Base-by-base conservation (phyloP, 2,113 vertebrate species). In the Crotalus viridis region DNA sequence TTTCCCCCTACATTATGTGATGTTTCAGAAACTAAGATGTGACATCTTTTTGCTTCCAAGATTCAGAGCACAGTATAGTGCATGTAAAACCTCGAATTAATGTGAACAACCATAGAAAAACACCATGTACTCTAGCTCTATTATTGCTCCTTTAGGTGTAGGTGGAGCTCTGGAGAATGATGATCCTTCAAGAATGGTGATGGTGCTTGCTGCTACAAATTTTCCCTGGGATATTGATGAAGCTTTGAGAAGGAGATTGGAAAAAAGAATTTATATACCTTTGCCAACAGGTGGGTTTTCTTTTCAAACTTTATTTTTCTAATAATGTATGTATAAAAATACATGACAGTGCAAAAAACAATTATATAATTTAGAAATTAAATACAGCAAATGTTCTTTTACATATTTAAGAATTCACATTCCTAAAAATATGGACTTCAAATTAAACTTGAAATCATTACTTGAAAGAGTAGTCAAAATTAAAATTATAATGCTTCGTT, bases 181-280 rank as follows among this genome's bases (percentile, higher is more conserved):
- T 59, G 98, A 98, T 91, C 98, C 98, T 93, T 98, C 97, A 90
- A 98, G 97, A 95, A 98, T 98, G 98, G 98, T 98, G 86, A 98
- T 98, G 98, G 98, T 98, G 24, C 94, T 98, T 95, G 98, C 98
- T 69, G 98, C 98, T 85, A 98, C 98, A 85, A 98, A 98, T 96
- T 98, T 98, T 95, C 98, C 98, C 0, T 98, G 98, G 98, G 98
- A 98, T 95, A 98, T 98, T 0, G 98, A 98, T 17, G 98, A 98
- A 96, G 98, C 98, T 94, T 96, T 98, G 92, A 93, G 98, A 55
- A 97, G 98, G 89, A 97, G 98, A 92, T 95, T 98, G 90, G 98
- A 98, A 90, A 98, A 98, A 94, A 97, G 98, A 89, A 98, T 98
- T 94, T 98, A 98, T 94, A 98, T 98, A 93, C 97, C 98, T 92